Evolutionary conservation across 2,797 vertebrate species (phyloP).

Genomic region (Typhlichthys subterraneus): DNA sequence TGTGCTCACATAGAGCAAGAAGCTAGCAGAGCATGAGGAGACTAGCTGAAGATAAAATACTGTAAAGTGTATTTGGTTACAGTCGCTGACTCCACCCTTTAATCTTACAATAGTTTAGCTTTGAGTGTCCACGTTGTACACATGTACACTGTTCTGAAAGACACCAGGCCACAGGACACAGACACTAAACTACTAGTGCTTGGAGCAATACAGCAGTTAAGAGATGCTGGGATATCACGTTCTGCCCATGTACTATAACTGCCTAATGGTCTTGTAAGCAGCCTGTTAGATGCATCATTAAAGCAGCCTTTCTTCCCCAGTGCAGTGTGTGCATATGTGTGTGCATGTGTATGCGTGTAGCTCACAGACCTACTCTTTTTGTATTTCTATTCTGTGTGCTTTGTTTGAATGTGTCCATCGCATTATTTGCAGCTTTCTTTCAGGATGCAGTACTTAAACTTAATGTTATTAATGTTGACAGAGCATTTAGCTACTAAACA

Average conservation of each 20-base stretch:
- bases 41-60: too few relatives aligned
- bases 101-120: too few relatives aligned
- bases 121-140: too few relatives aligned
- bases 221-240: slow-evolving; percentile 52
- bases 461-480: too few relatives aligned
- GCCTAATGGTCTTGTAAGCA: slow-evolving; percentile 68
- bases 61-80: too few relatives aligned
- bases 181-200: slow-evolving; percentile 39
- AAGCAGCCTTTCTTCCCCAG: slow-evolving; percentile 31
- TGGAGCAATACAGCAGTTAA: slow-evolving; percentile 49
- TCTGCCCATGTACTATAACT: slow-evolving; percentile 55
- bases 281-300: slow-evolving; percentile 65
- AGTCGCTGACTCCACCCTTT: too few relatives aligned
- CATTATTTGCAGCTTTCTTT: neutral
- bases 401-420: neutral
- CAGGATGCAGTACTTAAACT: too few relatives aligned
- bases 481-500: too few relatives aligned
- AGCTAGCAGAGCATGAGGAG: too few relatives aligned
- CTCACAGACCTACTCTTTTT: neutral
- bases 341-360: slow-evolving; percentile 10
- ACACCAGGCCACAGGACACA: slow-evolving; percentile 22
- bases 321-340: slow-evolving; percentile 8
- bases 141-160: slow-evolving; percentile 10
- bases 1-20: too few relatives aligned
- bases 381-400: neutral